Percentiles rank a stretch among this genome's conserved stretches.
Conservation (phyloP, 2,797 vertebrate genomes). For the Anas flavirostris region DNA sequence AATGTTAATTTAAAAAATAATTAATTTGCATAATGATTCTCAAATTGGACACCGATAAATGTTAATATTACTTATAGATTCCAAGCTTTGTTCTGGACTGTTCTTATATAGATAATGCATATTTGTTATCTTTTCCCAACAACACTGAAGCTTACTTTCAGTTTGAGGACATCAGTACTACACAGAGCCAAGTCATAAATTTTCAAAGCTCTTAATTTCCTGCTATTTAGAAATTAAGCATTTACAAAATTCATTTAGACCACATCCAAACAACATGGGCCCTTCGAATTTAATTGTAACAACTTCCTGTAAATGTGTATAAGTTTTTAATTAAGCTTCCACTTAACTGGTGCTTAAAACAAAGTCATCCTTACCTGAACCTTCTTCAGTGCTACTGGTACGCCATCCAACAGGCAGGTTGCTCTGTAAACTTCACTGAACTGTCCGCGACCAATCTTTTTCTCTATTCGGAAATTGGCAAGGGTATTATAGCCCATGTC, state of each 20-base stretch:
- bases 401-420: constrained; percentile 90
- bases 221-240: background rate
- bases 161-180: background rate
- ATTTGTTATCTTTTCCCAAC: background rate
- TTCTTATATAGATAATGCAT: background rate
- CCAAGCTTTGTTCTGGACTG: background rate
- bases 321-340: background rate
- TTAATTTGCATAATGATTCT: background rate
- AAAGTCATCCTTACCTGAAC: constrained; percentile 88
- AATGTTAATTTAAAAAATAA: background rate
- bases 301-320: background rate
- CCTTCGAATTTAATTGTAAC: background rate
- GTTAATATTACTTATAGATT: background rate
- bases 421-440: constrained; percentile 98
- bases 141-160: background rate
- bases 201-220: background rate
- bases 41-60: background rate
- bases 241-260: background rate
- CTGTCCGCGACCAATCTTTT: constrained; percentile 96
- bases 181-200: accelerated
- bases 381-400: constrained; percentile 95
- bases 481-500: constrained; percentile 95
- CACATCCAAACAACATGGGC: background rate
- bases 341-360: background rate
- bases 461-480: constrained; percentile 95